phyloP scores from a whole-genome alignment of 2,797 vertebrate genomes.

The Pseudopleuronectes americanus region DNA sequence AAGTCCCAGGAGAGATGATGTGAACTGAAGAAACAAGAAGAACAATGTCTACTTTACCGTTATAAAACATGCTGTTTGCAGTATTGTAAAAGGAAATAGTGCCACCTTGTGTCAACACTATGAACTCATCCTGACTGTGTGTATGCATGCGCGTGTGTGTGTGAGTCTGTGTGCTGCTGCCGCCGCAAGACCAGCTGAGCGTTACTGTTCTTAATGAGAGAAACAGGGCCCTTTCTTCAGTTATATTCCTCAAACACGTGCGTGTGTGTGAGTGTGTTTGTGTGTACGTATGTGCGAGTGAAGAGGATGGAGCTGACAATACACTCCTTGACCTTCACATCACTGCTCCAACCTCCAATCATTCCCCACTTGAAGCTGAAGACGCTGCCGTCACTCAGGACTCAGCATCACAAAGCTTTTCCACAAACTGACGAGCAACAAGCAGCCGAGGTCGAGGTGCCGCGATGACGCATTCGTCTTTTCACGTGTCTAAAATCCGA shows the following conservation, averaged over 20 bases:
- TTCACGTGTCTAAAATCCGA: no score
- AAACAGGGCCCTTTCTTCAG: background rate
- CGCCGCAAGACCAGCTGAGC: background rate
- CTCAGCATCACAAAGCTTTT: background rate
- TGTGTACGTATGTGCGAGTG: background rate
- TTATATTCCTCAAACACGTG: background rate
- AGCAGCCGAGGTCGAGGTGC: background rate
- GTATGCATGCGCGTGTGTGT: background rate
- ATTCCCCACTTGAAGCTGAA: constrained; percentile 1
- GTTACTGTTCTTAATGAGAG: background rate
- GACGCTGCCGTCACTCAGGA: constrained; percentile 2
- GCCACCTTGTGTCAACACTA: constrained; percentile 34
- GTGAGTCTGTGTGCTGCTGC: no score
- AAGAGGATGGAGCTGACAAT: background rate
- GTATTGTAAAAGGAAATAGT: constrained; percentile 28
- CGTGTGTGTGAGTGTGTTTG: background rate
- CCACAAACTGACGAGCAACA: background rate
- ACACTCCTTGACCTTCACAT: constrained; percentile 18
- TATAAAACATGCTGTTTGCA: background rate
- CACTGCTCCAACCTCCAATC: constrained; percentile 6
- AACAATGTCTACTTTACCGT: background rate
- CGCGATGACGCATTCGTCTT: no score
- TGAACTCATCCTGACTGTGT: background rate
- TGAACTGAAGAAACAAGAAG: background rate
- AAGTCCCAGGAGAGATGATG: background rate